Conservation (phyloP, 2,888 invertebrate species). For the Meloe dianella region DNA sequence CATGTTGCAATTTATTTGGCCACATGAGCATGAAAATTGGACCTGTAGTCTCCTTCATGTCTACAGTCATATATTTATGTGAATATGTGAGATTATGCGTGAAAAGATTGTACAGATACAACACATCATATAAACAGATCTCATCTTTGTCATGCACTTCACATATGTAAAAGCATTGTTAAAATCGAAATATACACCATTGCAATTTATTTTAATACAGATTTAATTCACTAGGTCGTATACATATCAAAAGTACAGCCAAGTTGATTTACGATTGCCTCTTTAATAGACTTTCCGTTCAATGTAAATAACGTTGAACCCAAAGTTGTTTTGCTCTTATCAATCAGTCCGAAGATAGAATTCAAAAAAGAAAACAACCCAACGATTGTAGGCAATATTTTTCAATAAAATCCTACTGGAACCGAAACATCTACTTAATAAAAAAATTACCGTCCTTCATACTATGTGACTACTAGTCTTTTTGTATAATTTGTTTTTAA, state of each 20-base stretch:
- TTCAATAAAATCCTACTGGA: background rate
- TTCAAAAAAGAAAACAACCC: background rate
- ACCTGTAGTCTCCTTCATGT: slow-evolving; percentile 34
- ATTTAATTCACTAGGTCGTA: slow-evolving; percentile 41
- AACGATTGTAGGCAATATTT: background rate
- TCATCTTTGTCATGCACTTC: slow-evolving; percentile 26
- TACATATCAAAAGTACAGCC: slow-evolving; percentile 37
- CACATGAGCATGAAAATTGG: slow-evolving; percentile 36
- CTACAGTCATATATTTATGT: slow-evolving; percentile 37
- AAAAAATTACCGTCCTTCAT: background rate
- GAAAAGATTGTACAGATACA: slow-evolving; percentile 27
- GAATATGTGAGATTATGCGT: slow-evolving; percentile 35
- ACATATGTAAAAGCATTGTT: slow-evolving; percentile 17
- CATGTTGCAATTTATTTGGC: slow-evolving; percentile 32
- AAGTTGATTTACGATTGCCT: slow-evolving; percentile 24
- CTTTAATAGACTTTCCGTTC: slow-evolving; percentile 23
- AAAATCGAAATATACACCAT: slow-evolving; percentile 12
- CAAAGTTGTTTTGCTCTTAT: slow-evolving; percentile 3
- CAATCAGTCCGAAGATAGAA: background rate
- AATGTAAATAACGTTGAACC: slow-evolving; percentile 1
- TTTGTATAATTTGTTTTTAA: slow-evolving; percentile 29
- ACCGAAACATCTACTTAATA: background rate
- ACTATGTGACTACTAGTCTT: background rate
- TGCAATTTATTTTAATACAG: slow-evolving; percentile 24
- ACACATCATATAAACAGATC: slow-evolving; percentile 20